Evolutionary conservation across 2,797 vertebrate genomes (phyloP).

Genomic region (Pteronotus mesoamericanus): DNA sequence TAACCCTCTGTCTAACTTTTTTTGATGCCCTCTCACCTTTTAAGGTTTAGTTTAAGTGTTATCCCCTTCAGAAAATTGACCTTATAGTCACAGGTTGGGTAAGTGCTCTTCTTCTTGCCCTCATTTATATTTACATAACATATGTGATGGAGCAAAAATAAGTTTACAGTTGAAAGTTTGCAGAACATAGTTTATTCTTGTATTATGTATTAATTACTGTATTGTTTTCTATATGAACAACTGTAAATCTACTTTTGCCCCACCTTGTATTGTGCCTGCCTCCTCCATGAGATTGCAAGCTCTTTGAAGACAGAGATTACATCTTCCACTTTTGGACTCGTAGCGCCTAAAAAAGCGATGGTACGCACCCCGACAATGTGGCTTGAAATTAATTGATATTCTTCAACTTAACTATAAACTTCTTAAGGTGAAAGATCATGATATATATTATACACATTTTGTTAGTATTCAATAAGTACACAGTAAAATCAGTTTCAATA

Average conservation of each 20-base stretch:
- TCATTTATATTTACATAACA: not conserved
- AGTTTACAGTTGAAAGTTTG: too few relatives aligned
- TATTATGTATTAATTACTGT: too few relatives aligned
- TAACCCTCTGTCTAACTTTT: not conserved
- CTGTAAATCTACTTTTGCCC: too few relatives aligned
- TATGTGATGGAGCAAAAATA: too few relatives aligned
- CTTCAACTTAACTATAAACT: not conserved
- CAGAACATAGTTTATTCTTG: too few relatives aligned
- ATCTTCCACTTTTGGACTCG: not conserved
- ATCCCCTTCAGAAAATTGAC: not conserved
- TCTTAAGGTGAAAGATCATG: not conserved
- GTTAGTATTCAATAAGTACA: slow-evolving; percentile 11
- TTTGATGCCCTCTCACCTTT: not conserved
- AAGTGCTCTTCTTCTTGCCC: not conserved
- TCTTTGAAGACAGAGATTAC: too few relatives aligned
- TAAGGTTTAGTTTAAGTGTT: not conserved
- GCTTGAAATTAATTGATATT: not conserved
- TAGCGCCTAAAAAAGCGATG: not conserved
- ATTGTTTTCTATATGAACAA: too few relatives aligned
- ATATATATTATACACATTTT: not conserved
- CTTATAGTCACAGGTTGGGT: not conserved
- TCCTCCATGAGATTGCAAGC: too few relatives aligned
- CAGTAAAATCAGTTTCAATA: not conserved
- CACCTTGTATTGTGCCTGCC: too few relatives aligned
- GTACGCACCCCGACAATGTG: not conserved